Base-by-base conservation (phyloP, 2,113 vertebrate species). In the Antechinus stuartii region DNA sequence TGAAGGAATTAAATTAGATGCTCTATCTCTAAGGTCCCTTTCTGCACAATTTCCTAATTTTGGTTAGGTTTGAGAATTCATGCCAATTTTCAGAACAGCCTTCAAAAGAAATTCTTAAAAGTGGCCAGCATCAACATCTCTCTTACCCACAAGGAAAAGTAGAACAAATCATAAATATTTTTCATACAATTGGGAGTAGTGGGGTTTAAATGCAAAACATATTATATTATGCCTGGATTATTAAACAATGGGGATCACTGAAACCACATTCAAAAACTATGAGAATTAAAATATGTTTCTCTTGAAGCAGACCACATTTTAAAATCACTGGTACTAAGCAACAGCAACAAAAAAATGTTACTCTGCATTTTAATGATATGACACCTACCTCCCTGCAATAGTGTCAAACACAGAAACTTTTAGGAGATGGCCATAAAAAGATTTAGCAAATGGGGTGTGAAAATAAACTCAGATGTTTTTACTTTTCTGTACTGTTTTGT, bases 271-370 rank as follows among this genome's bases (percentile, higher is more conserved):
- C 47, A 61, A 92, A 95, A 30, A n/a, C 26, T 90, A 61, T 14
- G 3, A 90, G 27, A 95, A 95, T 5, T 46, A 23, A 93, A 96
- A 54, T n/a, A 76, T 57, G 22, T 24, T 91, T 91, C 90, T 90
- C 90, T 57, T 56, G 50, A 89, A 95, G 91, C 11, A 91, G 56
- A 49, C 50, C 24, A 57, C 92, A 50, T 92, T 92, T 49, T 3
- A 91, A 91, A 96, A 94, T 56, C 94, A 54, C 49, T 92, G 90
- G 93, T 89, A 94, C 6, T 8, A 89, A 96, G 47, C 30, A 90
- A 0, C 46, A 47, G 10, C 50, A 52, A 50, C 50, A 52, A 52
- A 50, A 46, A 91, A 46, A 53, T 56, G 49, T 22, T 56, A 53
- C 68, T 95, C 84, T 5, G 35, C 42, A 89, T 49, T 91, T 90